Percentiles rank a stretch among this genome's conserved stretches.
phyloP scores from a whole-genome alignment of 1,140 invertebrate genomes.

The Acromyrmex echinatior region DNA sequence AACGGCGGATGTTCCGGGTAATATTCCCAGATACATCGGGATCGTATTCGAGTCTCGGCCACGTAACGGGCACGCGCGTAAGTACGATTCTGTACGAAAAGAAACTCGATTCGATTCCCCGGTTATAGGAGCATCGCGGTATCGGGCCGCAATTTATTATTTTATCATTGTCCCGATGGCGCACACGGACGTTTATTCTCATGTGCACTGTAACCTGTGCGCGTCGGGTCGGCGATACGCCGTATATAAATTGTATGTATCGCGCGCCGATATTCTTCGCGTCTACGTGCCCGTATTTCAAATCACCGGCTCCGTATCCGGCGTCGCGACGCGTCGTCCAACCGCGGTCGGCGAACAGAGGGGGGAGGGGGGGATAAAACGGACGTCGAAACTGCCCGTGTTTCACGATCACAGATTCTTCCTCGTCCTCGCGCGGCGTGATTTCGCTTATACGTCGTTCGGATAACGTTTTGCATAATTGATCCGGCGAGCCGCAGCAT shows the following conservation, averaged over 20 bases:
- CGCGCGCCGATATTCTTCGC: slow-evolving; percentile 55
- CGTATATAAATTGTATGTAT: slow-evolving; percentile 54
- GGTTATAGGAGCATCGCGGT: slow-evolving; percentile 21
- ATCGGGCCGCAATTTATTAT: slow-evolving; percentile 68
- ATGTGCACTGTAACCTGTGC: no score
- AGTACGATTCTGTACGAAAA: slow-evolving; percentile 1
- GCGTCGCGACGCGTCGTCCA: neutral
- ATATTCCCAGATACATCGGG: neutral
- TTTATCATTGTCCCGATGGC: slow-evolving; percentile 69
- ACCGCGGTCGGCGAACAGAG: neutral
- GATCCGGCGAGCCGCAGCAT: slow-evolving; percentile 23
- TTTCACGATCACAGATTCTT: neutral
- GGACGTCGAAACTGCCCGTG: neutral
- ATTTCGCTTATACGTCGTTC: slow-evolving; percentile 34
- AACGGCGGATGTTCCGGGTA: slow-evolving; percentile 10
- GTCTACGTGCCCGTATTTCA: slow-evolving; percentile 55
- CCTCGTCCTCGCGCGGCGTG: neutral
- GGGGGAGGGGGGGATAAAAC: neutral
- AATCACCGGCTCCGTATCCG: slow-evolving; percentile 21
- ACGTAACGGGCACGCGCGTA: neutral
- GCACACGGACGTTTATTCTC: neutral
- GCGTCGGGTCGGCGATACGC: neutral
- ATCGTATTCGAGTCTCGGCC: slow-evolving; percentile 9
- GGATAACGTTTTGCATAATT: slow-evolving; percentile 31
- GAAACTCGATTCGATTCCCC: slow-evolving; percentile 47